Evolutionary conservation across 2,113 vertebrate species (phyloP), one percentile per base, ranked within the genome.

Genomic region (Xiphias gladius): DNA sequence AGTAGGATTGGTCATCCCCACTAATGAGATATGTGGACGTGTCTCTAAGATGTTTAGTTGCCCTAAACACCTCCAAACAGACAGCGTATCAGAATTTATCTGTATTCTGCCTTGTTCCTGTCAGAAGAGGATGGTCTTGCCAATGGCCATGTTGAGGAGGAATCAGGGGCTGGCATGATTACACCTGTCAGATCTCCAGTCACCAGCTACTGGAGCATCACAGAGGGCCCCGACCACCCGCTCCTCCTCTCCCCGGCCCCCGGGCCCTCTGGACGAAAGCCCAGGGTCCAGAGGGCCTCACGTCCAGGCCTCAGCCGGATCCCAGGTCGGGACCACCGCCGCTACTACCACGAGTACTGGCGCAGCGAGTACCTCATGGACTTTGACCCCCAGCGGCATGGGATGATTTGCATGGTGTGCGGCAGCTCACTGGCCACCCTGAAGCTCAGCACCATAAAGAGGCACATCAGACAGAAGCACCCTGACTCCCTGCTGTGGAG

Each of bases 311-410:
- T 96, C 74, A 97, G 97, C 70, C 96, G 97, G 0, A 96, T 97
- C 24, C 97, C 97, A 0, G 97, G 97, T 28, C 94, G 97, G 0
- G 97, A 98, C 83, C 97, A 97, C 88, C 96, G 97, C 0, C 97
- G 97, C 16, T 98, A 99, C 86, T 99, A 99, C 93, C 97, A 98
- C n/a, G 97, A 97, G 80, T 97, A 97, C 88, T 99, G 97, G 97
- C 94, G 97, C 82, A 96, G 95, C 20, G 97, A 98, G 86, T 97
- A 97, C 94, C 93, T 99, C 88, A 99, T 99, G 97, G 97, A 97
- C 85, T 97, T 97, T 79, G 97, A 98, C 73, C 95, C 96, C 0
- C 95, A 94, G 16, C 94, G 96, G 39, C 97, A 97, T 0, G 96
- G 97, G 50, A 97, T 99, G 97, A 96, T 98, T 84, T 98, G 97